Evolutionary conservation across 2,888 invertebrate species (phyloP), one percentile per base, ranked within the genome.

Genomic region (Sympetrum striolatum): DNA sequence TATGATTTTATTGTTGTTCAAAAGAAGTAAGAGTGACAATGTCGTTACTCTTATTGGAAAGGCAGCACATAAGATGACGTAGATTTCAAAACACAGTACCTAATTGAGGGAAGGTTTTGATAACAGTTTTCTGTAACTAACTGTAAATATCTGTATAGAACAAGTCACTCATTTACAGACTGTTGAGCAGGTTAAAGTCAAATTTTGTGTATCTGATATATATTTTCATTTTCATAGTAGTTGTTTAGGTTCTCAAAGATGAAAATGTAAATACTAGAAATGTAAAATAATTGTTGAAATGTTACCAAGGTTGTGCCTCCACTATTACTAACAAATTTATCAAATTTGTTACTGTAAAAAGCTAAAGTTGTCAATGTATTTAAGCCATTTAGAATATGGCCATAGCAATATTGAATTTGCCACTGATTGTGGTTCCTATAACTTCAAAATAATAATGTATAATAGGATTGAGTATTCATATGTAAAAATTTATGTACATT

Each of bases 261-360:
- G 31, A 86, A 35, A 86, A 58, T 86, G 86, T 86, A 86, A 35
- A 86, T 86, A 86, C 35, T 58, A 86, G 58, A 37, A 60, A 64
- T 86, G 86, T 86, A 86, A 60, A 37, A 86, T 86, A 86, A 86
- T 37, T 86, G 86, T 86, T 86, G 60, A 86, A n/a, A 80, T 48
- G 80, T 90, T 90, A 90, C 90, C 90, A 90, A 90, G 90, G 90
- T 90, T 90, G 90, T 90, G 90, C 90, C 90, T 90, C 90, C 80
- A 90, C 58, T 80, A 90, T 80, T 90, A 79, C 53, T 86, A 86
- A 86, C 86, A 86, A 58, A 86, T 86, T 86, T 86, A 37, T 37
- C 37, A 37, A 82, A 60, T 86, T 86, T 86, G 86, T 86, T 86
- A 86, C 37, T 86, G 37, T 86, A 86, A 60, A 86, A 86, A 86